Evolutionary conservation across 35 echinoderm and acorn worm genomes (phyloP), one percentile per base, ranked within the genome.

Genomic region (Acanthaster planci): DNA sequence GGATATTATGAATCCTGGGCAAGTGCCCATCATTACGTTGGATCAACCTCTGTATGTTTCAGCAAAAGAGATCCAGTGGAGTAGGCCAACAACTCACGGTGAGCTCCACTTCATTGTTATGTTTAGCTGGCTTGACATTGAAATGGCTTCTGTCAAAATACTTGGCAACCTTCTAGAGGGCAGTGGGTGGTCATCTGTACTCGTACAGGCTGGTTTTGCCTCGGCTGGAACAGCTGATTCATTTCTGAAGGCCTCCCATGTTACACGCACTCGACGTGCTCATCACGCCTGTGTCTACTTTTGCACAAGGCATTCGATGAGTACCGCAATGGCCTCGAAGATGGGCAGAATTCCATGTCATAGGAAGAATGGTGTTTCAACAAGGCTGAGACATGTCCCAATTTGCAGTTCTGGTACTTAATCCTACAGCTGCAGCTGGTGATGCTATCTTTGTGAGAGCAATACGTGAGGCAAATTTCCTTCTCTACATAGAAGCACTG

Each of bases 21-120:
- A 87, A 53, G 44, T 78, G 37, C 85, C 85, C 23, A 76, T 92
- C 0, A 18, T 92, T 22, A 87, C 84, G 36, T 30, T 79, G 36
- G 90, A 92, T 47, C 84, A 87, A 86, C 85, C 84, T 19, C 84
- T 92, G 10, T 92, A 92, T 79, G 55, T 79, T 31, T 10, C 80
- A 0, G 83, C 82, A 23, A 91, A 86, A 55, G 23, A 86, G 29
- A 67, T 91, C 51, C 53, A 85, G 39, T 79, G 83, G 84, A 7
- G 8, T 14, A 55, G 84, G 55, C 90, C 40, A 30, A n/a, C 21
- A n/a, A 87, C 7, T 0, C 79, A 89, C 39, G 91, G 91, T 85
- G 83, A 86, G 40, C 9, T 6, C 51, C 55, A 85, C 15, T 76
- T 77, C 30, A 76, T 90, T 8, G 68, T 87, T 0, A 87, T 79